Percentiles rank a stretch among this genome's conserved stretches.
phyloP scores from a whole-genome alignment of 2,113 vertebrate species.

The Elachura formosa region DNA sequence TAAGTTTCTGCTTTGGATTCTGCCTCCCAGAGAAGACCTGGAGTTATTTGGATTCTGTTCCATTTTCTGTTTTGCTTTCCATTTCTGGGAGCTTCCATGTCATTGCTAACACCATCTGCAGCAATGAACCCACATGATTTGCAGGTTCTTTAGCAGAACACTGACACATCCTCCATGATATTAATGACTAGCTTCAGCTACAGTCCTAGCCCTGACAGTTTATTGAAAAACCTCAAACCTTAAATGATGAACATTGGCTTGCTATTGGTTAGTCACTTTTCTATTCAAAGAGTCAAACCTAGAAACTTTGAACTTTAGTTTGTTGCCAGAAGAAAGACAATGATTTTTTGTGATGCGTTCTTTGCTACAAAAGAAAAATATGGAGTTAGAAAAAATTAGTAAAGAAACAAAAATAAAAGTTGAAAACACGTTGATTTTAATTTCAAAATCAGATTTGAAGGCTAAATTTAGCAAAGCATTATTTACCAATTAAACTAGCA shows the following conservation, averaged over 20 bases:
- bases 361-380: not conserved
- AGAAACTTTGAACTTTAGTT: not conserved
- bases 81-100: not conserved
- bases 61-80: not conserved
- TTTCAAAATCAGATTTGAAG: not conserved
- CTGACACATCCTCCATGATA: not conserved
- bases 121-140: not conserved
- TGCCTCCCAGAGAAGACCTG: not conserved
- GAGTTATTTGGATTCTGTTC: not conserved
- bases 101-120: not conserved
- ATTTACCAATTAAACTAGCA: not conserved
- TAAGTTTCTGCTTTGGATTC: not conserved
- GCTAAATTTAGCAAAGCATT: not conserved
- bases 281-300: not conserved
- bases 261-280: not conserved
- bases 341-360: not conserved
- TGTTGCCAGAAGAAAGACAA: not conserved
- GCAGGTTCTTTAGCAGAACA: not conserved
- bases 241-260: not conserved
- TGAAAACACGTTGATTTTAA: not conserved
- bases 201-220: not conserved
- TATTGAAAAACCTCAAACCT: not conserved
- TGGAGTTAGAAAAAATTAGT: not conserved
- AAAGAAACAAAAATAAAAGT: not conserved
- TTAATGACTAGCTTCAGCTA: not conserved